Evolutionary conservation across 1,140 invertebrate genomes (phyloP), one percentile per base, ranked within the genome.

Genomic region (Brachionus calyciflorus): DNA sequence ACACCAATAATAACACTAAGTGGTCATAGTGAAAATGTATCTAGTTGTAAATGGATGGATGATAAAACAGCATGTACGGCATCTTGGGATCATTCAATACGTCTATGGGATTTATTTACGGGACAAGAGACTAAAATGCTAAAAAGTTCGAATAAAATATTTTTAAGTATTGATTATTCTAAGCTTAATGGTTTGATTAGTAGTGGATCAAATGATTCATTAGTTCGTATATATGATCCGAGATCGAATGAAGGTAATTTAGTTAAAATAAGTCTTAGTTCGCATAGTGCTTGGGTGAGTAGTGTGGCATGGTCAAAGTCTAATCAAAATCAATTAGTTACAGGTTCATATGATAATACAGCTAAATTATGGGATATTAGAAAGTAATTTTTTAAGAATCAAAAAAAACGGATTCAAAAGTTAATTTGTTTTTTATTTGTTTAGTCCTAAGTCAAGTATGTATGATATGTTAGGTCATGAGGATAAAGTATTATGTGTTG

Each of bases 351-450:
- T 84, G 96, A 99, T 83, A 89, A 89, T 76, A 83, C 90, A 40
- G 88, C 96, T 24, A 98, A 98, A 86, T 84, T 98, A 40, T 99
- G 96, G 96, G 96, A 99, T 83, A 90, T 89, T 3, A 88, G 95
- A 85, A 94, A 91, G 91, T 91, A 79, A 17, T 6, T 49, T 49
- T 55, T 26, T 21, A 19, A 24, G 7, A 7, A 21, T 4, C 55
- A 49, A 76, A 28, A 33, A 5, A 44, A 1, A 5, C 5, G 81
- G 24, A 26, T 73, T 14, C 40, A n/a, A 12, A 44, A 17, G 17
- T 10, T 26, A 55, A 12, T 55, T 24, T 55, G 3, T 40, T 70
- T 14, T 51, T 40, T 37, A n/a, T 60, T n/a, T 77, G 17, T 30
- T 44, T 12, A 93, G 94, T 83, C 90, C 93, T 0, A 93, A 92